Percentiles rank a stretch among this genome's conserved stretches.
phyloP scores from a whole-genome alignment of 2,797 vertebrate genomes.

The Pseudotriccus pelzelni region DNA sequence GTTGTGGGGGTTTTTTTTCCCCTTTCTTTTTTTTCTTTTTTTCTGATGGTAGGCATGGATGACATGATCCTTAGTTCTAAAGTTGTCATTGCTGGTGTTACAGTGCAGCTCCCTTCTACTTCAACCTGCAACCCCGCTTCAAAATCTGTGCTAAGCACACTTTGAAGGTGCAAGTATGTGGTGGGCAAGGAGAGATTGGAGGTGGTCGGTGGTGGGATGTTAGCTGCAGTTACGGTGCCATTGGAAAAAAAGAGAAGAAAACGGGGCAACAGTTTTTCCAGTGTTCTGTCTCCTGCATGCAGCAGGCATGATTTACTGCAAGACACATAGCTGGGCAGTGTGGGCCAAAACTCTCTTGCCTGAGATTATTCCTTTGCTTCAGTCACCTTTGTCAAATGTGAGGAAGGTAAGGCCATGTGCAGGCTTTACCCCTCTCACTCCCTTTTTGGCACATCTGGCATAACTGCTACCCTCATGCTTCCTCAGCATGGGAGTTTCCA shows the following conservation, averaged over 20 bases:
- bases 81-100: background rate
- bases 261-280: background rate
- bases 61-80: background rate
- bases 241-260: background rate
- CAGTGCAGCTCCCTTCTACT: background rate
- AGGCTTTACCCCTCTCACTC: background rate
- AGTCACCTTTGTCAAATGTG: background rate
- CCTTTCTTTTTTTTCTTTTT: background rate
- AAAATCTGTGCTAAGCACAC: background rate
- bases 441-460: background rate
- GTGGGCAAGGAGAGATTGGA: background rate
- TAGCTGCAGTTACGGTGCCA: background rate
- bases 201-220: rapidly evolving
- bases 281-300: background rate
- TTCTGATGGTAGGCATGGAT: background rate
- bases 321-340: rapidly evolving
- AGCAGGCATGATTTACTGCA: rapidly evolving
- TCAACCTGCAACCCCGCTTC: background rate
- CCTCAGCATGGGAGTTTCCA: background rate
- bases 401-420: background rate
- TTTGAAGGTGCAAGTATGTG: background rate
- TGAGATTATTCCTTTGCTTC: background rate
- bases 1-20: background rate
- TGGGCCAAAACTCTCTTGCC: background rate
- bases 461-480: rapidly evolving